A percentile compares a stretch with the other conserved stretches of the same genome.
Conservation (phyloP, 2,888 invertebrate genomes). For the Mylabris sibirica region DNA sequence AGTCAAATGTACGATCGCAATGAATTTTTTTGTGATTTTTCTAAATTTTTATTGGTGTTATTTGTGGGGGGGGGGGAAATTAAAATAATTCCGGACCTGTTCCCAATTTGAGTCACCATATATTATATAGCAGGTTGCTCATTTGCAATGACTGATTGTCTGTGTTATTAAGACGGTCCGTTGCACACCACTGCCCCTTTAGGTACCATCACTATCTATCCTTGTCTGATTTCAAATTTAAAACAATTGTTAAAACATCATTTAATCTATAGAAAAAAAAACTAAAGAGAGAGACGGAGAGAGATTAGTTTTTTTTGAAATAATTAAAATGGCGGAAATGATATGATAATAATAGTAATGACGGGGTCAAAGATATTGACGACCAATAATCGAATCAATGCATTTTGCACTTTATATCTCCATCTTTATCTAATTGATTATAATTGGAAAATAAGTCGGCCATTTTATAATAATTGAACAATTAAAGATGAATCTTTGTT, state of each 20-base stretch:
- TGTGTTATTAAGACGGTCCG: constrained; percentile 36
- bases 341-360: not conserved
- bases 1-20: not conserved
- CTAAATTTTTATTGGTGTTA: not conserved
- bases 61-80: not conserved
- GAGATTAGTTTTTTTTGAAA: not conserved
- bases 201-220: constrained; percentile 28
- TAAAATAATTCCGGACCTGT: not conserved
- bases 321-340: constrained; percentile 1
- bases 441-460: not conserved
- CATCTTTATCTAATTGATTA: not conserved
- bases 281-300: not conserved
- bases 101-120: constrained; percentile 23
- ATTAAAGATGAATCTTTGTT: not conserved
- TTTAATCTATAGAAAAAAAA: not conserved
- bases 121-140: constrained; percentile 34
- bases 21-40: not conserved
- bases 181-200: constrained; percentile 34
- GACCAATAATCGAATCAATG: not conserved
- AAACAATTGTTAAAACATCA: constrained; percentile 24
- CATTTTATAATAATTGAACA: constrained; percentile 4
- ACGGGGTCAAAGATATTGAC: not conserved
- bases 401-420: not conserved
- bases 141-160: constrained; percentile 41
- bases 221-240: constrained; percentile 20